phyloP scores from a whole-genome alignment of 1,140 invertebrate genomes.

The Anadara kagoshimensis region DNA sequence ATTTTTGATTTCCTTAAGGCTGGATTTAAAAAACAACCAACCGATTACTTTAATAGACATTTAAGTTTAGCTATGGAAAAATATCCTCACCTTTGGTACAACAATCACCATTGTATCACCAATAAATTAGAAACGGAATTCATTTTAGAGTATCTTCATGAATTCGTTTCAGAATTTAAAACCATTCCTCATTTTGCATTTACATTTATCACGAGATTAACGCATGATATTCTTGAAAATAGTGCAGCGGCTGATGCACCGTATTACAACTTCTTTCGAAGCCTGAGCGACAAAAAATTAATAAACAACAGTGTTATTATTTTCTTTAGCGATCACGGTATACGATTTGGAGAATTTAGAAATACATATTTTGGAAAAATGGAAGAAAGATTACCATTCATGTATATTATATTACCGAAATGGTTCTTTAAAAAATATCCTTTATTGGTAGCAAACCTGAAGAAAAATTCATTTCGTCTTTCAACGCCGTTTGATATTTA shows the following conservation, averaged over 20 bases:
- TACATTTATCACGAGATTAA: conserved; percentile 69
- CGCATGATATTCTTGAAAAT: conserved; percentile 68
- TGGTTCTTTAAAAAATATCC: conserved; percentile 81
- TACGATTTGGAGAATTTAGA: conserved; percentile 87
- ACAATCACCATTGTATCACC: conserved; percentile 64
- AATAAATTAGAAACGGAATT: conserved; percentile 65
- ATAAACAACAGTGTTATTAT: conserved; percentile 80
- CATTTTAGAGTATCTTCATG: conserved; percentile 61
- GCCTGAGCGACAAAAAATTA: conserved; percentile 51
- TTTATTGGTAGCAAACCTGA: conserved; percentile 80
- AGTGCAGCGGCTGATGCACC: conserved; percentile 62
- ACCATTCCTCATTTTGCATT: conserved; percentile 70
- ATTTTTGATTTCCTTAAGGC: conserved; percentile 75
- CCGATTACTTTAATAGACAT: conserved; percentile 75
- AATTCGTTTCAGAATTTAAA: conserved; percentile 56
- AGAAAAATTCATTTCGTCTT: conserved; percentile 78
- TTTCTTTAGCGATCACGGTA: conserved; percentile 93
- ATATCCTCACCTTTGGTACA: conserved; percentile 61
- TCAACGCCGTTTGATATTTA: conserved; percentile 75
- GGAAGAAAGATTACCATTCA: conserved; percentile 91
- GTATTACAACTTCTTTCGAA: conserved; percentile 59
- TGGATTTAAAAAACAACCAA: conserved; percentile 73
- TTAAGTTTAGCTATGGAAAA: conserved; percentile 68
- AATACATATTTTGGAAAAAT: conserved; percentile 87
- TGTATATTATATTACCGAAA: conserved; percentile 87